Evolutionary conservation across 2,797 vertebrate genomes (phyloP).

Genomic region (Rousettus madagascariensis): DNA sequence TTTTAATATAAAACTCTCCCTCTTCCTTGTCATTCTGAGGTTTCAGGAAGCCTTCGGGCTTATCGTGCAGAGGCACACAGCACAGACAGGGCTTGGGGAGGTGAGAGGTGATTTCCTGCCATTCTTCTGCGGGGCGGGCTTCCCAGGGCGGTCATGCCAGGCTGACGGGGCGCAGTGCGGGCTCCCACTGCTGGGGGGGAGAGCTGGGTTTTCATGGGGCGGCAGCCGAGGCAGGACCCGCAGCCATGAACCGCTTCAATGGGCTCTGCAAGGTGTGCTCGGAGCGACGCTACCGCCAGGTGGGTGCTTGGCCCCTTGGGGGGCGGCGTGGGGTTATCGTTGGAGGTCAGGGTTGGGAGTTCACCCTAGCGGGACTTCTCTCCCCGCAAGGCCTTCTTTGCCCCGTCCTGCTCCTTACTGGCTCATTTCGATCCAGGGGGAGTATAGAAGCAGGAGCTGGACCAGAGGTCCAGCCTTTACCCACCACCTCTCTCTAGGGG

Average conservation of each 20-base stretch:
- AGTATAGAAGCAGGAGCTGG: background rate
- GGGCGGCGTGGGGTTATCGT: rapidly evolving
- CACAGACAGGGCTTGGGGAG: constrained; percentile 88
- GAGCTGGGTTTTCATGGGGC: constrained; percentile 81
- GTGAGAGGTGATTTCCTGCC: constrained; percentile 96
- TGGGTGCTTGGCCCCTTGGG: constrained; percentile 80
- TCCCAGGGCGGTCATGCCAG: constrained; percentile 95
- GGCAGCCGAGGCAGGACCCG: constrained; percentile 65
- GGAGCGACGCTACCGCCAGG: constrained; percentile 92
- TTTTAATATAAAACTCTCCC: constrained; percentile 86
- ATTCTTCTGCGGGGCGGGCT: constrained; percentile 95
- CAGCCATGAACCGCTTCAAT: constrained; percentile 92
- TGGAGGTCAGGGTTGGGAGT: background rate
- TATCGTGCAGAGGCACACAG: constrained; percentile 92
- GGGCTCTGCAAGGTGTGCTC: constrained; percentile 94
- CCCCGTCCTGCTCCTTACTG: background rate
- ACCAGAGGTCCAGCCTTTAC: background rate
- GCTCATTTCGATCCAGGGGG: background rate
- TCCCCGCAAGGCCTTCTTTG: background rate
- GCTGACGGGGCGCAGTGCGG: constrained; percentile 87
- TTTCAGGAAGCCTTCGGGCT: constrained; percentile 92
- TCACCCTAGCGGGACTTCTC: background rate
- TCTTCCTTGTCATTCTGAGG: constrained; percentile 83
- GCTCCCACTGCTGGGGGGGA: constrained; percentile 71
- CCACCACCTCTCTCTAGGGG: too few species aligned